Conservation (phyloP, 2,113 vertebrate species). For the Myanophis thanlyinensis region DNA sequence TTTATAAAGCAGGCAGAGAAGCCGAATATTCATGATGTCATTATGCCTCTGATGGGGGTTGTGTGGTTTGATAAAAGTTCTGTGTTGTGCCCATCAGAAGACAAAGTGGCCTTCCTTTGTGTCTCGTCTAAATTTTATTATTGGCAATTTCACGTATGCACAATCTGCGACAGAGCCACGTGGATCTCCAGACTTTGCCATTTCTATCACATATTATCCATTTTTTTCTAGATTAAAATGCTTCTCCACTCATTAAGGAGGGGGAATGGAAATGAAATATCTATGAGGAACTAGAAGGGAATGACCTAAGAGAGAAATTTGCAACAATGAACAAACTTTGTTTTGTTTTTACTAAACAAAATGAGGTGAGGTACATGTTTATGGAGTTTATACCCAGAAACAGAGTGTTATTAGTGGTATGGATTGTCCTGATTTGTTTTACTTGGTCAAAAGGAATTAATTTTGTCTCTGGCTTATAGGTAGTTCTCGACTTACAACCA, state of each 20-base stretch:
- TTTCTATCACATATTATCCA: neutral
- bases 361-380: neutral
- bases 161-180: neutral
- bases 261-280: slow-evolving; percentile 38
- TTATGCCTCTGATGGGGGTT: neutral
- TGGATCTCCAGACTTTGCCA: neutral
- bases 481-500: too few relatives aligned
- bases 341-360: slow-evolving; percentile 40
- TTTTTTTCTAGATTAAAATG: slow-evolving; percentile 46
- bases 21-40: neutral
- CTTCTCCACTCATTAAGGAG: slow-evolving; percentile 44
- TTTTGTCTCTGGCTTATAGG: neutral
- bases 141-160: neutral
- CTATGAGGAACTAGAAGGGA: slow-evolving; percentile 3
- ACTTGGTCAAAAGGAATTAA: neutral
- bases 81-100: neutral
- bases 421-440: neutral
- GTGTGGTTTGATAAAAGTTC: neutral
- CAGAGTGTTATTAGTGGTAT: slow-evolving; percentile 29
- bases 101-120: neutral
- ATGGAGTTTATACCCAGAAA: slow-evolving; percentile 26
- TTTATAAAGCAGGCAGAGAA: neutral
- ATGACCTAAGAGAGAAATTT: slow-evolving; percentile 52
- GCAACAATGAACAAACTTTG: slow-evolving; percentile 39
- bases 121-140: neutral